Percentiles rank a stretch among this genome's conserved stretches.
These are phyloP conservation scores for Caenorhabditis sp. DNA, from an alignment of 2,888 invertebrate genomes.

Conservation along the genomic window DNA sequence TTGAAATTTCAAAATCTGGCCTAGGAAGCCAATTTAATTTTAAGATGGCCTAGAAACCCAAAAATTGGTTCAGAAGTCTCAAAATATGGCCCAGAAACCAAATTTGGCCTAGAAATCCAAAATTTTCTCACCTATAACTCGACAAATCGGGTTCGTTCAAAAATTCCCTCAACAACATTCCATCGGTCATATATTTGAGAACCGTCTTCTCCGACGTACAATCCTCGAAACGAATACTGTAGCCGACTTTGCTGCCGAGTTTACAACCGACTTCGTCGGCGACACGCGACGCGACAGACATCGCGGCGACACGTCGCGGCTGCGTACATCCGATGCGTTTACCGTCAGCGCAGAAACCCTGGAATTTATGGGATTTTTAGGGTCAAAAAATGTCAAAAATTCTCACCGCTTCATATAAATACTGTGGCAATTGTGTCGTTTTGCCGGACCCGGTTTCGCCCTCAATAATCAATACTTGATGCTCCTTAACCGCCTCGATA, in stretches of 20 bases:
- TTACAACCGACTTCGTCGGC: slow-evolving; percentile 97
- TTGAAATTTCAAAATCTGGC: no score
- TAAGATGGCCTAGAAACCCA: no score
- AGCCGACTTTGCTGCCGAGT: slow-evolving; percentile 80
- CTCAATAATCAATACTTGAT: slow-evolving; percentile 71
- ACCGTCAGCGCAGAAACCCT: slow-evolving; percentile 76
- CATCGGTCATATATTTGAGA: slow-evolving; percentile 99
- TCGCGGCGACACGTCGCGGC: slow-evolving; percentile 96
- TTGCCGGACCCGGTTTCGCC: slow-evolving; percentile 80
- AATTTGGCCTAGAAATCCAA: no score
- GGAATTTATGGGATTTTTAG: background rate
- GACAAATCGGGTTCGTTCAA: slow-evolving; percentile 94
- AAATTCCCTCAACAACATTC: slow-evolving; percentile 94
- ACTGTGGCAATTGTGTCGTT: slow-evolving; percentile 77
- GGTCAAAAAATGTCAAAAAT: background rate
- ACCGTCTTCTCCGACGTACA: slow-evolving; percentile 96
- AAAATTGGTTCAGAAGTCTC: no score
- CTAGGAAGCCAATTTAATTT: no score
- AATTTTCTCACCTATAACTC: slow-evolving; percentile 78
- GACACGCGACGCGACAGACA: slow-evolving; percentile 98
- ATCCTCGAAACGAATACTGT: slow-evolving; percentile 94
- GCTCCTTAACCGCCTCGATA: slow-evolving; percentile 85
- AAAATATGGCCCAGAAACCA: no score
- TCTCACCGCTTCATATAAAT: slow-evolving; percentile 74
- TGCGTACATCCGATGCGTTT: slow-evolving; percentile 96